Evolutionary conservation across 2,797 vertebrate species (phyloP).

Genomic region (Graptemys geographica): DNA sequence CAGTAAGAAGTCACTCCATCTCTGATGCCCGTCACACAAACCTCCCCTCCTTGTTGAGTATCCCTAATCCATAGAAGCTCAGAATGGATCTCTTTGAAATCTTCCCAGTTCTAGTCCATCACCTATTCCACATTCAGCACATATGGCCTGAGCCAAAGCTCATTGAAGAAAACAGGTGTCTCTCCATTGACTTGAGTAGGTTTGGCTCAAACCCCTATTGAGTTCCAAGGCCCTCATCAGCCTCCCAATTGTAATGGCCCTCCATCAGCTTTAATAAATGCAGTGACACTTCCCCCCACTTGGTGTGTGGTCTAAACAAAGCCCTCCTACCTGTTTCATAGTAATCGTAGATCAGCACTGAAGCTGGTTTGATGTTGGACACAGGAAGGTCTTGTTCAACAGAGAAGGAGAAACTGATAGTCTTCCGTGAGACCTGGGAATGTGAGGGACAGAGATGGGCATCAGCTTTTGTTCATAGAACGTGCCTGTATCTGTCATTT

Average conservation of each 20-base stretch:
- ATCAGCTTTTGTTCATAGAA: neutral
- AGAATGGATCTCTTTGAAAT: neutral
- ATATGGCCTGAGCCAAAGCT: neutral
- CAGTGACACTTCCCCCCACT: no score
- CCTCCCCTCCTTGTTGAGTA: neutral
- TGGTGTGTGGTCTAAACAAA: no score
- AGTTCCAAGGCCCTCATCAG: no score
- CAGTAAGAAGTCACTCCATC: neutral
- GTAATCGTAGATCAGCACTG: neutral
- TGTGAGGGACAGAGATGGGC: neutral
- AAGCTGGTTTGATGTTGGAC: slow-evolving; percentile 55
- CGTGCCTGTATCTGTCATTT: neutral
- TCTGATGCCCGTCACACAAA: neutral
- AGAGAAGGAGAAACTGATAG: slow-evolving; percentile 61
- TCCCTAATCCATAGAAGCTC: fast-evolving
- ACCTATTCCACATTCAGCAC: neutral
- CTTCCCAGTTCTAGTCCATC: neutral
- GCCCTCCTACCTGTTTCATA: no score
- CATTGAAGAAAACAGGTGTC: neutral
- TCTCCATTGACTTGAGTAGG: no score
- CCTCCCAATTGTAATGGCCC: no score
- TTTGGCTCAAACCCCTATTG: no score
- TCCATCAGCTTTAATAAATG: no score
- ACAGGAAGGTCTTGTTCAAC: slow-evolving; percentile 72
- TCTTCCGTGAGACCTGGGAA: slow-evolving; percentile 44